These are phyloP conservation scores for Mergus octosetaceus DNA, from an alignment of 2,797 vertebrate species.

Conservation along the genomic window DNA sequence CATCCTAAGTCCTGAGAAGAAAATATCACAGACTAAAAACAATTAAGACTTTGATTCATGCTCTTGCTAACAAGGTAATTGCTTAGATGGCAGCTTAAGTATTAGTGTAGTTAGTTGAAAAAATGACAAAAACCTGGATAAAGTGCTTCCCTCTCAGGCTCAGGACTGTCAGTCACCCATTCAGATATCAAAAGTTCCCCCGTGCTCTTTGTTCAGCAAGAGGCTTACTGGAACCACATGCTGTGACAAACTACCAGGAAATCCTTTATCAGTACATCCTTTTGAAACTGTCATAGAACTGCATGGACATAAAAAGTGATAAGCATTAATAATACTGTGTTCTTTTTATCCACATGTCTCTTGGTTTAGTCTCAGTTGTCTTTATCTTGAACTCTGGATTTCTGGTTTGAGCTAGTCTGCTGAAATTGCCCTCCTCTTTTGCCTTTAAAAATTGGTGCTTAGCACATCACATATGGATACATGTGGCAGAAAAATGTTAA, in stretches of 20 bases:
- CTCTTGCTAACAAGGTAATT: constrained; percentile 14
- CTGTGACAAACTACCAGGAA: constrained; percentile 67
- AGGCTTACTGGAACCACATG: constrained; percentile 67
- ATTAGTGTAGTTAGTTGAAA: constrained; percentile 7
- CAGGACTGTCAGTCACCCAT: constrained; percentile 67
- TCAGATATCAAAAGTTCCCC: constrained; percentile 61
- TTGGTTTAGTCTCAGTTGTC: constrained; percentile 40
- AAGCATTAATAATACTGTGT: constrained; percentile 69
- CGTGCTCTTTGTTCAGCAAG: constrained; percentile 65
- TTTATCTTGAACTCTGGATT: constrained; percentile 69
- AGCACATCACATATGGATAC: background rate
- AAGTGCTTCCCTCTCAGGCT: constrained; percentile 40
- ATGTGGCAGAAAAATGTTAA: background rate
- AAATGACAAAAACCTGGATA: constrained; percentile 36
- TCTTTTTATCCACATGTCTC: constrained; percentile 64
- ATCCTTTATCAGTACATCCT: constrained; percentile 73
- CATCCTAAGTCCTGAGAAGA: background rate
- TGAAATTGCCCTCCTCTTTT: background rate
- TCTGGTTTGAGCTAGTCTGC: constrained; percentile 37
- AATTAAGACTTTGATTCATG: constrained; percentile 6
- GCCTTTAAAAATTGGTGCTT: constrained; percentile 51
- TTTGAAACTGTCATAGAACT: constrained; percentile 76
- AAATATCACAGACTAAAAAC: background rate
- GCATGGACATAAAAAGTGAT: constrained; percentile 68
- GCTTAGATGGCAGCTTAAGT: background rate